Percentiles rank a stretch among this genome's conserved stretches.
Evolutionary conservation across 2,888 invertebrate genomes (phyloP).

Genomic region (Agrypnus murinus): DNA sequence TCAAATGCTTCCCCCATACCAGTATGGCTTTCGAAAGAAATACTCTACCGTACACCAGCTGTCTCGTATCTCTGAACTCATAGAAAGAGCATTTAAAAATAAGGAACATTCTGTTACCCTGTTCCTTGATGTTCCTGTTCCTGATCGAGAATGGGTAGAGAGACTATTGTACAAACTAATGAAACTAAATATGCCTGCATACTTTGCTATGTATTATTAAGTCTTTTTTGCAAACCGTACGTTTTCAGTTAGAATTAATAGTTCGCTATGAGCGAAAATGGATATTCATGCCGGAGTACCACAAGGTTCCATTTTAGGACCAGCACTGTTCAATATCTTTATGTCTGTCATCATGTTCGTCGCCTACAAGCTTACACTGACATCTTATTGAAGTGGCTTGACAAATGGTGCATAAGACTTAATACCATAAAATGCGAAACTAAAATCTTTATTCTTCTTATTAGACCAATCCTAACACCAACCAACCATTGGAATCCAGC

Average conservation of each 20-base stretch:
- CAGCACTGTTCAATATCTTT: neutral
- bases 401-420: conserved; percentile 12
- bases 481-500: no score
- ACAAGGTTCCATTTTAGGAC: no score
- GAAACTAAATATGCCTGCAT: neutral
- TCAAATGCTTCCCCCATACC: conserved; percentile 4
- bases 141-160: conserved; percentile 1
- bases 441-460: no score
- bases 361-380: conserved; percentile 5
- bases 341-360: neutral
- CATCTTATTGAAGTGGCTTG: neutral
- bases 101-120: no score
- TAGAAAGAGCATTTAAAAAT: conserved; percentile 7
- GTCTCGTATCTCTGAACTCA: conserved; percentile 15
- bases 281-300: no score
- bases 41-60: no score
- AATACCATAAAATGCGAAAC: neutral
- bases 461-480: no score
- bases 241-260: no score
- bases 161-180: conserved; percentile 3
- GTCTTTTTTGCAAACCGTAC: no score
- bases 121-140: neutral
- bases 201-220: conserved; percentile 11
- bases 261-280: neutral
- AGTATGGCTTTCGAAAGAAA: no score